Conservation (phyloP, 2,888 invertebrate genomes). For the Drosophila koepferae region DNA sequence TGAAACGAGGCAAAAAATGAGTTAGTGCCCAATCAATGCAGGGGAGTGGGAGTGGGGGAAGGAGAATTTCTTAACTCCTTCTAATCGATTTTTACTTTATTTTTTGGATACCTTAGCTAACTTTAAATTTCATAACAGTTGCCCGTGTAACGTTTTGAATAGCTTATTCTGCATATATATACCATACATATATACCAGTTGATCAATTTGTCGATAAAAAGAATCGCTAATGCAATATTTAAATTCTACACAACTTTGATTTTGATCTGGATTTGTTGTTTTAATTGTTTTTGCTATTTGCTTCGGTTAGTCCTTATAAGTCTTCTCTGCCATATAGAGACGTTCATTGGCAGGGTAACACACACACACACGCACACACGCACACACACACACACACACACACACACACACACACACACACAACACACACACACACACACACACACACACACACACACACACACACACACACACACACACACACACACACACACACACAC, state of each 20-base stretch:
- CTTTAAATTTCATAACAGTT: conserved; percentile 43
- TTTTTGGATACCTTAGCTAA: conserved; percentile 27
- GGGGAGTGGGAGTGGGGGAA: neutral
- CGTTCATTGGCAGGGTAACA: conserved; percentile 41
- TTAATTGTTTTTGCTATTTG: neutral
- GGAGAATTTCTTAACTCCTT: neutral
- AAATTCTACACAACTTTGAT: conserved; percentile 74
- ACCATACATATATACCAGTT: no score
- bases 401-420: no score
- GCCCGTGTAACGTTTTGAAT: conserved; percentile 35
- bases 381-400: no score
- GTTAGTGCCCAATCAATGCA: conserved; percentile 21
- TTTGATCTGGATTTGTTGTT: conserved; percentile 45
- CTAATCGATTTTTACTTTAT: no score
- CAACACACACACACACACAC: no score
- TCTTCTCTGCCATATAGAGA: conserved; percentile 65
- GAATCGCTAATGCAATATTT: conserved; percentile 27
- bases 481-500: no score
- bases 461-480: no score
- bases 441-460: no score
- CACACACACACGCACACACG: no score
- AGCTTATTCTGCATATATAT: conserved; percentile 27
- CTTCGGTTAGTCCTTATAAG: conserved; percentile 66
- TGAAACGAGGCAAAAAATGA: conserved; percentile 4
- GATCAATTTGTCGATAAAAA: no score